Percentiles rank a stretch among this genome's conserved stretches.
phyloP scores from a whole-genome alignment of 1,140 invertebrate genomes.

The Drosophila pandora region DNA sequence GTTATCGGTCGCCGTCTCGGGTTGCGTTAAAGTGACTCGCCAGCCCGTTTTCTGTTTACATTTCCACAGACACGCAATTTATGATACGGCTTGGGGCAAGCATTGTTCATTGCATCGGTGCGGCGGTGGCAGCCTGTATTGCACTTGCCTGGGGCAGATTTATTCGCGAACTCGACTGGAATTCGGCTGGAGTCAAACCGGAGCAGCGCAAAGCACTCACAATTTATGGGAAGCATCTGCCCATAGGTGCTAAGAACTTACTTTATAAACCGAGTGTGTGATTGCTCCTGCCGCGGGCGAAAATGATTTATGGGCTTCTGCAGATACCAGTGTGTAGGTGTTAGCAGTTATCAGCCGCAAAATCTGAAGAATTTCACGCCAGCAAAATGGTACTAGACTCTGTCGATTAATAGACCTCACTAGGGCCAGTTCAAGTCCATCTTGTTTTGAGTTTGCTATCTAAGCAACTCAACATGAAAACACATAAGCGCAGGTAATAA shows the following conservation, averaged over 20 bases:
- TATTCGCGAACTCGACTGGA: slow-evolving; percentile 8
- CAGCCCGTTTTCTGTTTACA: slow-evolving; percentile 27
- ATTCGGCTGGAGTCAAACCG: slow-evolving; percentile 9
- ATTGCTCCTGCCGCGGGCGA: slow-evolving; percentile 30
- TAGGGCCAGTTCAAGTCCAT: slow-evolving; percentile 2
- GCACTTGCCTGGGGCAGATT: slow-evolving; percentile 20
- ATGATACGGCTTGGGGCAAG: slow-evolving; percentile 33
- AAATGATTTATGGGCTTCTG: slow-evolving; percentile 32
- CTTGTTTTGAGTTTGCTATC: slow-evolving; percentile 1
- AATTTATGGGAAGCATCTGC: slow-evolving; percentile 48
- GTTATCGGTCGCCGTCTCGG: slow-evolving; percentile 28
- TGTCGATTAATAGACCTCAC: background rate
- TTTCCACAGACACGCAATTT: slow-evolving; percentile 49
- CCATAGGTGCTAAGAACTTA: slow-evolving; percentile 38
- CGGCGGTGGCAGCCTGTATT: slow-evolving; percentile 4
- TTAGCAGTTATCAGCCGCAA: slow-evolving; percentile 40
- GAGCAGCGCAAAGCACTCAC: slow-evolving; percentile 30
- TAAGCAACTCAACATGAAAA: slow-evolving; percentile 27
- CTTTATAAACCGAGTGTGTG: slow-evolving; percentile 40
- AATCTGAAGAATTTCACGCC: slow-evolving; percentile 1
- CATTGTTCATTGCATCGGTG: slow-evolving; percentile 30
- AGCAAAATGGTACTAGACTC: background rate
- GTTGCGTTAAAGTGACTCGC: slow-evolving; percentile 8
- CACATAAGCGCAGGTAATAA: slow-evolving; percentile 27
- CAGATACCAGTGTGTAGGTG: slow-evolving; percentile 2